Conservation (phyloP, 2,797 vertebrate genomes). For the Parauchenoglanis ngamensis region DNA sequence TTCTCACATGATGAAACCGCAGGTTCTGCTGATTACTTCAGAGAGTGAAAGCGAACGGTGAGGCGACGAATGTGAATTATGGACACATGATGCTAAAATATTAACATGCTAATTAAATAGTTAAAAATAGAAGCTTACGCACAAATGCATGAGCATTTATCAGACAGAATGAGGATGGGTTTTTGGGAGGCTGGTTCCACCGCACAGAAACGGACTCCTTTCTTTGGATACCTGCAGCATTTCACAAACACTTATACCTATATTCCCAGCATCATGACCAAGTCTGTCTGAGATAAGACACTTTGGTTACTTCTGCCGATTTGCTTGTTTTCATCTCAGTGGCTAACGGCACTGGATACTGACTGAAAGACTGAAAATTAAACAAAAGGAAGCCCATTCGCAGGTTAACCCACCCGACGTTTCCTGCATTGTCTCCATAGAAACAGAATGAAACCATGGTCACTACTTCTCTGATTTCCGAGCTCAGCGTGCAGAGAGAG, state of each 20-base stretch:
- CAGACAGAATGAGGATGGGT: neutral
- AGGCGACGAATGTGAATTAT: neutral
- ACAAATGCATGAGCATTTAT: neutral
- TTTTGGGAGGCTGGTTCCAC: neutral
- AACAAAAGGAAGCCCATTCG: conserved; percentile 34
- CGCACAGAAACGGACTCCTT: neutral
- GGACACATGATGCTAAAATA: neutral
- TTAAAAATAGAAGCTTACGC: neutral
- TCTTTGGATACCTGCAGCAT: neutral
- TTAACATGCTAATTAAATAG: neutral
- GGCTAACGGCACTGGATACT: too few relatives aligned
- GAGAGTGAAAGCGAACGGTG: neutral
- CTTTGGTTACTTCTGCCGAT: too few relatives aligned
- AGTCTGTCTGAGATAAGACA: neutral
- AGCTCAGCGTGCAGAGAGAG: neutral
- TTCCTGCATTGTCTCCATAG: conserved; percentile 66
- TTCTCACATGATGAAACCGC: neutral
- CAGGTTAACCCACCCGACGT: conserved; percentile 44
- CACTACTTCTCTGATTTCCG: conserved; percentile 50
- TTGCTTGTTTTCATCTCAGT: too few relatives aligned
- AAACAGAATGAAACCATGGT: conserved; percentile 71
- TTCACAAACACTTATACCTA: neutral
- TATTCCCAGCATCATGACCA: neutral
- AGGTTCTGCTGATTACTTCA: neutral
- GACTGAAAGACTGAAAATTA: neutral